These are phyloP conservation scores for Chymomyza costata DNA, from an alignment of 1,140 invertebrate species.

Conservation along the genomic window DNA sequence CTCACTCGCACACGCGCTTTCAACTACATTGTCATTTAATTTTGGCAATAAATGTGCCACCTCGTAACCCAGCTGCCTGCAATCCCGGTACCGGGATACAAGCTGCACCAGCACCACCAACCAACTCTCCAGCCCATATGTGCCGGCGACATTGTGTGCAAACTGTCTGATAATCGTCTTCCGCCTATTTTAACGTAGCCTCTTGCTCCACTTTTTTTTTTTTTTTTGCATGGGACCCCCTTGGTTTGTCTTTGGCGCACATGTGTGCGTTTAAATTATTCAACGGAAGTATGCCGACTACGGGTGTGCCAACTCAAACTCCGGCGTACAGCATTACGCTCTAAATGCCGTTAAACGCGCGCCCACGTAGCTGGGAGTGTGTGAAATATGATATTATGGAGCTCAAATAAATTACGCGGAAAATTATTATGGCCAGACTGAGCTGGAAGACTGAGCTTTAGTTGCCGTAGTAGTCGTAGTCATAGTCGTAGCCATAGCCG, in stretches of 20 bases:
- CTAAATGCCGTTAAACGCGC: background rate
- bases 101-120: background rate
- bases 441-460: slow-evolving; percentile 10
- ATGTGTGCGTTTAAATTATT: slow-evolving; percentile 70
- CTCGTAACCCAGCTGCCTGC: slow-evolving; percentile 6
- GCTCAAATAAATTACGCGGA: slow-evolving; percentile 73
- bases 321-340: background rate
- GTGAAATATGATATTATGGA: slow-evolving; percentile 69
- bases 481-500: background rate
- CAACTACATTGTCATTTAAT: slow-evolving; percentile 72
- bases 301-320: slow-evolving; percentile 12
- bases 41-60: slow-evolving; percentile 69
- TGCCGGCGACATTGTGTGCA: slow-evolving; percentile 63
- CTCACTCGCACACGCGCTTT: slow-evolving; percentile 21
- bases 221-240: too few species aligned
- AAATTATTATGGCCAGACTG: slow-evolving; percentile 62
- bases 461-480: background rate
- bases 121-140: background rate
- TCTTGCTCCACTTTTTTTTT: slow-evolving; percentile 9
- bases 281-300: slow-evolving; percentile 47
- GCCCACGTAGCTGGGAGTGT: slow-evolving; percentile 15
- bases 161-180: slow-evolving; percentile 73
- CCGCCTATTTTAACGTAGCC: slow-evolving; percentile 66
- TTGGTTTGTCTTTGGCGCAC: slow-evolving; percentile 40
- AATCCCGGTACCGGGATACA: background rate